phyloP scores from a whole-genome alignment of 2,113 vertebrate genomes.

The Pogonocichla stellata region DNA sequence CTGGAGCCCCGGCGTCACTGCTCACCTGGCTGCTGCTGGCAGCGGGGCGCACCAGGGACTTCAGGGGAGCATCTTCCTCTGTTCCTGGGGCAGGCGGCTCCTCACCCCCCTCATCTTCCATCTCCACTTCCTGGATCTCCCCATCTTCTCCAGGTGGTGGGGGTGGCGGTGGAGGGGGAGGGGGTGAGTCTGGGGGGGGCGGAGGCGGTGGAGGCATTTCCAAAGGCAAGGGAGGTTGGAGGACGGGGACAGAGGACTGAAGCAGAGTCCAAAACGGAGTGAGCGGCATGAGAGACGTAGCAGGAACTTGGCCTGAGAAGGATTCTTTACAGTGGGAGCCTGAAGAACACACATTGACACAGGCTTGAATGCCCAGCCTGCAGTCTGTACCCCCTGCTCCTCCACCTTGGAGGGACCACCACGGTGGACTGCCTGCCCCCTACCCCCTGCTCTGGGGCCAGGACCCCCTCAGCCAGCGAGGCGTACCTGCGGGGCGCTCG shows the following conservation, averaged over 20 bases:
- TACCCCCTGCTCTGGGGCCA: accelerated
- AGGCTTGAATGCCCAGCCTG: neutral
- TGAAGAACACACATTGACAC: constrained; percentile 56
- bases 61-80: constrained; percentile 84
- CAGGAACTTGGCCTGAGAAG: constrained; percentile 74
- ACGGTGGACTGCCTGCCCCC: neutral
- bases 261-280: constrained; percentile 83
- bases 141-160: constrained; percentile 86
- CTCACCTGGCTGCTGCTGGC: constrained; percentile 69
- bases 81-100: constrained; percentile 95
- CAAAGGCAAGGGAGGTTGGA: constrained; percentile 86
- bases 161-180: constrained; percentile 70
- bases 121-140: constrained; percentile 96
- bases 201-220: constrained; percentile 86
- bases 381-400: neutral
- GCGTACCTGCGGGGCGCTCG: constrained; percentile 68
- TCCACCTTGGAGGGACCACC: accelerated
- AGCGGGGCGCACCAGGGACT: constrained; percentile 66
- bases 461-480: accelerated
- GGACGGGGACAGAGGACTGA: constrained; percentile 80
- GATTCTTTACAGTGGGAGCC: constrained; percentile 77
- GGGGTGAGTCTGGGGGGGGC: constrained; percentile 77
- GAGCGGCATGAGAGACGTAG: constrained; percentile 74
- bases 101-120: constrained; percentile 92
- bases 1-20: neutral